Evolutionary conservation across 2,113 vertebrate genomes (phyloP).

Genomic region (Lophura nycthemera): DNA sequence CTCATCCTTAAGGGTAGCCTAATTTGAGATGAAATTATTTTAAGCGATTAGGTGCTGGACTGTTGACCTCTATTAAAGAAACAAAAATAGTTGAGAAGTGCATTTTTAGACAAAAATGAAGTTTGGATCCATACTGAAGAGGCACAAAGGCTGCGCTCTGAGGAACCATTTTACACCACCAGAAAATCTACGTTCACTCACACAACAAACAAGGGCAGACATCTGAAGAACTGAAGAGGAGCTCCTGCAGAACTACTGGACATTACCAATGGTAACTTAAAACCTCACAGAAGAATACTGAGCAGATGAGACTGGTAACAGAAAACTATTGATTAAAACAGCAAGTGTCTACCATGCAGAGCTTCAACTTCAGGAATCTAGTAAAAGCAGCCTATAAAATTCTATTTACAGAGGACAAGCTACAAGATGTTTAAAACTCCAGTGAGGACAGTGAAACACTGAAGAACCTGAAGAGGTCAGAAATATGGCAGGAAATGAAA

Average conservation of each 20-base stretch:
- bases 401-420: neutral
- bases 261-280: neutral
- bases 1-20: neutral
- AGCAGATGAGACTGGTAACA: neutral
- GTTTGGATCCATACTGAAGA: neutral
- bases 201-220: neutral
- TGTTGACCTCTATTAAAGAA: neutral
- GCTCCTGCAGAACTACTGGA: neutral
- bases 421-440: neutral
- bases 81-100: neutral
- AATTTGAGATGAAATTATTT: neutral
- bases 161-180: neutral
- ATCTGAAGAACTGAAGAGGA: neutral
- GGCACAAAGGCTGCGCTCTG: neutral
- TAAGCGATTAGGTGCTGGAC: neutral
- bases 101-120: neutral
- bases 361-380: neutral
- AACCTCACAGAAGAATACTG: neutral
- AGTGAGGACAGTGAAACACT: neutral
- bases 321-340: neutral
- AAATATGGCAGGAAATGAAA: slow-evolving; percentile 32
- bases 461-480: slow-evolving; percentile 22
- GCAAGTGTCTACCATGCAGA: neutral
- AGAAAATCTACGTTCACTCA: neutral
- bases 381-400: neutral